A percentile compares a stretch with the other conserved stretches of the same genome.
phyloP scores from a whole-genome alignment of 2,113 vertebrate genomes.

The Pelvicachromis taeniatus region DNA sequence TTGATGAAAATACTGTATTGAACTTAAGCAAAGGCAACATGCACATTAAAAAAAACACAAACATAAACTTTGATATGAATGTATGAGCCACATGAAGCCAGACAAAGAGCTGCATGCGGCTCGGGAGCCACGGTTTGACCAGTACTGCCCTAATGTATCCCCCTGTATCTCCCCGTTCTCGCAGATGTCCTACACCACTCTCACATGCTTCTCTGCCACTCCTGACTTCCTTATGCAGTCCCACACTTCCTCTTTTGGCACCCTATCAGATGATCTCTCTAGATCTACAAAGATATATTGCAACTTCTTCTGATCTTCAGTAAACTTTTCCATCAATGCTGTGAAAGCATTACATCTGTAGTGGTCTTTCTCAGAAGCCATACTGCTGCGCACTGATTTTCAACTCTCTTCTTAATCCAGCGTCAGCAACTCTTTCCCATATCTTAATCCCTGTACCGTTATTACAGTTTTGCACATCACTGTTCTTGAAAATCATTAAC shows the following conservation, averaged over 20 bases:
- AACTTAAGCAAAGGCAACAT: no score
- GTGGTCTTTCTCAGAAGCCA: not conserved
- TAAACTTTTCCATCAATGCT: not conserved
- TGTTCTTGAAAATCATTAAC: not conserved
- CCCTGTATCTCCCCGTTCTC: no score
- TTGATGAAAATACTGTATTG: no score
- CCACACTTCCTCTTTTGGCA: not conserved
- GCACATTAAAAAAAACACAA: no score
- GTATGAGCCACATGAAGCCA: no score
- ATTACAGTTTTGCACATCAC: not conserved
- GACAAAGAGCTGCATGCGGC: no score
- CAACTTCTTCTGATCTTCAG: not conserved
- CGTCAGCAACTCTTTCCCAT: not conserved
- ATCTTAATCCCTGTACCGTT: not conserved
- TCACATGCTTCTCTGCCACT: no score
- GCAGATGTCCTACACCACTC: no score
- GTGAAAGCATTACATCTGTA: not conserved
- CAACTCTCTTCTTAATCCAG: not conserved
- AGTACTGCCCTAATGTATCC: no score
- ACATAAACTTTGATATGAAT: no score
- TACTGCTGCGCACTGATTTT: not conserved
- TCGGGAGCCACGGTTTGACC: no score
- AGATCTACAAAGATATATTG: not conserved
- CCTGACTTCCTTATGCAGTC: no score
- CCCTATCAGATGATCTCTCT: not conserved